Percentiles rank a stretch among this genome's conserved stretches.
Evolutionary conservation across 2,113 vertebrate genomes (phyloP).

Genomic region (Oostethus manadensis): DNA sequence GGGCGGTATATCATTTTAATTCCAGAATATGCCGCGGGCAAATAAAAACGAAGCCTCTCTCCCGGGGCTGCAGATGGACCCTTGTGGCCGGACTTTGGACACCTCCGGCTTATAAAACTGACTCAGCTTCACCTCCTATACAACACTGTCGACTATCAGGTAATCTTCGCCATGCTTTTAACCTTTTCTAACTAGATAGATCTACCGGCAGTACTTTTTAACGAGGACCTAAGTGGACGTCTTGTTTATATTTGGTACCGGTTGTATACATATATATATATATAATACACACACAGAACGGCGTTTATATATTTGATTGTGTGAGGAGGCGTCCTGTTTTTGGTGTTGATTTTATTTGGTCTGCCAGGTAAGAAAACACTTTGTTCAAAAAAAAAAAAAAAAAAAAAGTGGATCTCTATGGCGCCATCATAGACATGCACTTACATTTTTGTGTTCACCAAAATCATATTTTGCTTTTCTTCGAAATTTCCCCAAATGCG

Average conservation of each 20-base stretch:
- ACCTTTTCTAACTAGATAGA: constrained; percentile 54
- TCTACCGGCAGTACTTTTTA: constrained; percentile 70
- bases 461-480: constrained; percentile 47
- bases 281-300: constrained; percentile 34
- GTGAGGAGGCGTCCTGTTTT: constrained; percentile 42
- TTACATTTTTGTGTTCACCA: constrained; percentile 65
- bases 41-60: constrained; percentile 71
- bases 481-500: constrained; percentile 56
- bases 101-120: constrained; percentile 37
- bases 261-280: constrained; percentile 59
- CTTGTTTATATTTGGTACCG: constrained; percentile 74
- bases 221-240: constrained; percentile 66
- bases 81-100: no score
- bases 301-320: constrained; percentile 56
- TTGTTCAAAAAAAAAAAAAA: constrained; percentile 56
- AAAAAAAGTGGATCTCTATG: constrained; percentile 66
- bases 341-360: constrained; percentile 53
- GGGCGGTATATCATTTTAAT: no score
- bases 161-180: constrained; percentile 75
- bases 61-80: no score
- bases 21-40: background rate
- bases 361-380: constrained; percentile 70
- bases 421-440: constrained; percentile 74
- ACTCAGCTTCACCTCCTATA: constrained; percentile 76
- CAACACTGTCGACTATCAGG: constrained; percentile 81